Conservation (phyloP, 2,888 invertebrate species). For the Heliconius erato region DNA sequence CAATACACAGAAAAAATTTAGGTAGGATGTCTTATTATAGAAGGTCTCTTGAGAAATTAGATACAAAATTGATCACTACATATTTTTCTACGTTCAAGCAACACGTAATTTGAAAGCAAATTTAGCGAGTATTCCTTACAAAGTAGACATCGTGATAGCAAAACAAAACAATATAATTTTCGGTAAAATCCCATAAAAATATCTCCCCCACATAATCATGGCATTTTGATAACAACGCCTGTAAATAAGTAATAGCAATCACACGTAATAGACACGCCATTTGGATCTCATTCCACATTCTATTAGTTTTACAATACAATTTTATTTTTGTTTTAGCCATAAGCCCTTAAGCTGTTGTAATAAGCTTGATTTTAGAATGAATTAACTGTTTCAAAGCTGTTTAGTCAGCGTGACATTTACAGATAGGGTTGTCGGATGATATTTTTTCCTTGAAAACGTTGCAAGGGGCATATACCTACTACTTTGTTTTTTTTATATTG, state of each 20-base stretch:
- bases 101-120: background rate
- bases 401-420: slow-evolving; percentile 48
- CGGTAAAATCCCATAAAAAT: slow-evolving; percentile 24
- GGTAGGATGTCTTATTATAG: background rate
- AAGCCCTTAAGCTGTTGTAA: slow-evolving; percentile 21
- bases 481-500: background rate
- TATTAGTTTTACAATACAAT: slow-evolving; percentile 59
- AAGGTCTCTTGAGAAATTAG: background rate
- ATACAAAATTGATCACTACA: background rate
- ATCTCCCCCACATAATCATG: slow-evolving; percentile 25
- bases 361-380: slow-evolving; percentile 47
- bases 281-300: slow-evolving; percentile 61
- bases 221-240: slow-evolving; percentile 34
- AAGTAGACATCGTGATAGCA: background rate
- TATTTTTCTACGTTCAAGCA: background rate
- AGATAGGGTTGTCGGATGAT: slow-evolving; percentile 32
- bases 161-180: slow-evolving; percentile 2
- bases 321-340: slow-evolving; percentile 16
- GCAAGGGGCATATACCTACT: background rate
- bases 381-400: background rate
- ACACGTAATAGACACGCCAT: slow-evolving; percentile 48
- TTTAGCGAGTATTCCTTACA: background rate
- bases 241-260: slow-evolving; percentile 47
- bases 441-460: slow-evolving; percentile 2
- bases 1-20: background rate